These are phyloP conservation scores for Rhodinocichla rosea DNA, from an alignment of 2,113 vertebrate genomes.

Conservation along the genomic window DNA sequence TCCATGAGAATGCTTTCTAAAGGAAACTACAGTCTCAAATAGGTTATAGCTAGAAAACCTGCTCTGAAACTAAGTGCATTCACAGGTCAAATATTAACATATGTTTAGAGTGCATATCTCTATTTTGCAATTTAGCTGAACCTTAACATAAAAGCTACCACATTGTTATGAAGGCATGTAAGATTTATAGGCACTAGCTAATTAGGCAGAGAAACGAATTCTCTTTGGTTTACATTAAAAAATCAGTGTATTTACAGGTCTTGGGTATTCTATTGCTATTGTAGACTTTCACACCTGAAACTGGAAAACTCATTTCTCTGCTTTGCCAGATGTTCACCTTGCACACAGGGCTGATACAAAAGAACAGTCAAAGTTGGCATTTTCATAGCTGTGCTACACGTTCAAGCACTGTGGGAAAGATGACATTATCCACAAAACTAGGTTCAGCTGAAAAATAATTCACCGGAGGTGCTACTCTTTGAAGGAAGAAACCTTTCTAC, in stretches of 20 bases:
- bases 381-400: not conserved
- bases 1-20: not conserved
- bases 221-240: not conserved
- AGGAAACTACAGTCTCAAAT: not conserved
- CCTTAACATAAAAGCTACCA: not conserved
- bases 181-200: not conserved
- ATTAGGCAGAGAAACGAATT: not conserved
- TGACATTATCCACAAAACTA: not conserved
- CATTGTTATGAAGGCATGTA: not conserved
- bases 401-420: not conserved
- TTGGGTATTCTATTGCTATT: not conserved
- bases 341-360: not conserved
- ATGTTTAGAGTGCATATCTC: not conserved
- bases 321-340: not conserved
- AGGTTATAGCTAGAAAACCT: not conserved
- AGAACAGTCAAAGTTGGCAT: not conserved
- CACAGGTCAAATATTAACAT: not conserved
- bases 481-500: not conserved
- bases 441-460: not conserved
- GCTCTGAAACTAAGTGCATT: not conserved
- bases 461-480: not conserved
- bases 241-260: not conserved
- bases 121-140: not conserved
- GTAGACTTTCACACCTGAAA: not conserved
- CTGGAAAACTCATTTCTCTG: not conserved